These are phyloP conservation scores for Lemur catta DNA, from an alignment of 2,797 vertebrate species.

Conservation along the genomic window DNA sequence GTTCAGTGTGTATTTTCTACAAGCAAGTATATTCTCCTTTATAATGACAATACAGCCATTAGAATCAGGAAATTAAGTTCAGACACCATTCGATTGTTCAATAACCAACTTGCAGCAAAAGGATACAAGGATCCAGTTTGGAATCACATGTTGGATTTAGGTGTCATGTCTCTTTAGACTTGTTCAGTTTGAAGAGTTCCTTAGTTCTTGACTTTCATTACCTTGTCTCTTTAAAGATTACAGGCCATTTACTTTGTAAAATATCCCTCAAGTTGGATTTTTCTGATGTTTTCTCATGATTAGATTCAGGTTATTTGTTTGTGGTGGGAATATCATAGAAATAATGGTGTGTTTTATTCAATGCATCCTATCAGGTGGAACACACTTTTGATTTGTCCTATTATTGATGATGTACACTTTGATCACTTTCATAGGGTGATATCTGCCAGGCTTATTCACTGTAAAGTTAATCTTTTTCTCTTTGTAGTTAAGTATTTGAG, in stretches of 20 bases:
- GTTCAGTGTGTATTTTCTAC: background rate
- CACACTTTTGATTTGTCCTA: background rate
- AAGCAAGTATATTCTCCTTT: background rate
- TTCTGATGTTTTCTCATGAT: background rate
- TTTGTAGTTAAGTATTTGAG: background rate
- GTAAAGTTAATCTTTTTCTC: background rate
- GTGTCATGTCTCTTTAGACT: background rate
- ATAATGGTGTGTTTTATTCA: background rate
- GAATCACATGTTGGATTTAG: background rate
- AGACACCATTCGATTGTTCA: background rate
- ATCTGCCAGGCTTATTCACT: background rate
- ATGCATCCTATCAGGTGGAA: background rate
- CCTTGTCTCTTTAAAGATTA: background rate
- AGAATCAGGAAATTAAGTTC: background rate
- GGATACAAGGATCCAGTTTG: background rate
- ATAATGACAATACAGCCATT: background rate
- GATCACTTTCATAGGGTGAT: background rate
- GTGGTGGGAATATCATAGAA: background rate
- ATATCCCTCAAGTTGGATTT: background rate
- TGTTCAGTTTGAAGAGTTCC: background rate
- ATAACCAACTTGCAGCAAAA: background rate
- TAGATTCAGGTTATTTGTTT: background rate
- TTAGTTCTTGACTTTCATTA: background rate
- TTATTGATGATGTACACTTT: background rate
- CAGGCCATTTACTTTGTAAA: background rate